Percentiles rank a stretch among this genome's conserved stretches.
Evolutionary conservation across 2,113 vertebrate species (phyloP).

Genomic region (Phodopus roborovskii): DNA sequence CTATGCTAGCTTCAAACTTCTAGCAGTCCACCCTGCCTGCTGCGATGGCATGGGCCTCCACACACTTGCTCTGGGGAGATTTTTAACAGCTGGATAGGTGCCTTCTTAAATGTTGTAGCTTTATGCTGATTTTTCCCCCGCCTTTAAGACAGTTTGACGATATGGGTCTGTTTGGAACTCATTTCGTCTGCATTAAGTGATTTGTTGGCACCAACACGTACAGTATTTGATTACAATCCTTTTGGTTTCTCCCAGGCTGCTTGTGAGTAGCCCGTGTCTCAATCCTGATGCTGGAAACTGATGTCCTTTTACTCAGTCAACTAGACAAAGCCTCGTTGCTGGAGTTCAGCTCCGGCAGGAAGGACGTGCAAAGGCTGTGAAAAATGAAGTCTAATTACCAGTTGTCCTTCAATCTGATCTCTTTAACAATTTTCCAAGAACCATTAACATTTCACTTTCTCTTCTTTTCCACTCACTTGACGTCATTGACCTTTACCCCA

Average conservation of each 20-base stretch:
- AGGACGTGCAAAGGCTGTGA: too few species aligned
- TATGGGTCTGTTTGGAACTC: neutral
- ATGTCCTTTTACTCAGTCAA: neutral
- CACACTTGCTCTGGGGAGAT: neutral
- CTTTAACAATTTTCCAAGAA: too few species aligned
- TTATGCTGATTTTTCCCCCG: neutral
- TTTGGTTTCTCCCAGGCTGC: neutral
- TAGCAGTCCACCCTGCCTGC: neutral
- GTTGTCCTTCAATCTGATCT: too few species aligned
- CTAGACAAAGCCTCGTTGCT: neutral
- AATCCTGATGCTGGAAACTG: neutral
- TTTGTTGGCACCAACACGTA: neutral
- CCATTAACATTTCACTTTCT: too few species aligned
- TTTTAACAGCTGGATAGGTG: neutral
- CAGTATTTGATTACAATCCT: neutral
- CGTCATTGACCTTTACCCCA: too few species aligned
- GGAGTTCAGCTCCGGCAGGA: too few species aligned
- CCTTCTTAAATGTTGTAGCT: neutral
- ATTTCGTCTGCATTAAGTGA: neutral
- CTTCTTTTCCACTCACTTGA: too few species aligned
- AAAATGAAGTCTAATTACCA: too few species aligned
- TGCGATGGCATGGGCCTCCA: neutral
- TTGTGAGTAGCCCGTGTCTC: neutral
- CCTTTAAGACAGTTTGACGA: neutral
- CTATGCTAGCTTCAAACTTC: neutral